A percentile compares a stretch with the other conserved stretches of the same genome.
Evolutionary conservation across 53 echinoderm and acorn worm genomes (phyloP).

Genomic region (Paracentrotus lividus): DNA sequence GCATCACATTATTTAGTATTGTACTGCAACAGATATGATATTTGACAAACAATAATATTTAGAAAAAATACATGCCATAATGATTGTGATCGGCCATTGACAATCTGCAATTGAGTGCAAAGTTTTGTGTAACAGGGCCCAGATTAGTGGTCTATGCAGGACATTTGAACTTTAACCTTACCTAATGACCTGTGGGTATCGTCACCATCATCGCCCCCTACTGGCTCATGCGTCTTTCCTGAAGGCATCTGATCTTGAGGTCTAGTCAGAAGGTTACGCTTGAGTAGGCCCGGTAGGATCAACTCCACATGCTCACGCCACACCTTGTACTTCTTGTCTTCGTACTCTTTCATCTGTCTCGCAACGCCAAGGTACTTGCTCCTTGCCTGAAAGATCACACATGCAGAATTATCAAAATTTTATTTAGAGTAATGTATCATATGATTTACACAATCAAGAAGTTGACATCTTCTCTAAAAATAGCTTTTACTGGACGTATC

Average conservation of each 20-base stretch:
- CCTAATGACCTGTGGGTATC: constrained; percentile 60
- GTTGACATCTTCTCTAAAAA: too few species aligned
- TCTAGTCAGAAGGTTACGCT: constrained; percentile 93
- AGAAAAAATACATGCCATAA: too few species aligned
- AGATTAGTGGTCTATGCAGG: too few species aligned
- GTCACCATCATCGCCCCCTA: constrained; percentile 50
- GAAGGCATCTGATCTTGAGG: constrained; percentile 73
- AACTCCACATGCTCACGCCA: constrained; percentile 90
- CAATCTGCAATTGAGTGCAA: too few species aligned
- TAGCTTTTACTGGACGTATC: too few species aligned
- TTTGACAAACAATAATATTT: too few species aligned
- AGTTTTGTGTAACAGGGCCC: too few species aligned
- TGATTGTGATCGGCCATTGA: too few species aligned
- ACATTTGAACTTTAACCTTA: constrained; percentile 24
- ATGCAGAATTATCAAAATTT: not conserved
- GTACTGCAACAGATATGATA: too few species aligned
- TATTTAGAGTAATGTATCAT: too few species aligned
- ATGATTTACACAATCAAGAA: too few species aligned
- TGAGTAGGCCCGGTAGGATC: constrained; percentile 89
- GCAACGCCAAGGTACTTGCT: constrained; percentile 98
- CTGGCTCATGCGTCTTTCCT: not conserved
- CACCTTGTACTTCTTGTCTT: constrained; percentile 93
- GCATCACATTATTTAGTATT: too few species aligned
- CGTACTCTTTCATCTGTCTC: constrained; percentile 96
- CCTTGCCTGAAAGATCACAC: constrained; percentile 60